Evolutionary conservation across 2,113 vertebrate genomes (phyloP).

Genomic region (Plotosus lineatus): DNA sequence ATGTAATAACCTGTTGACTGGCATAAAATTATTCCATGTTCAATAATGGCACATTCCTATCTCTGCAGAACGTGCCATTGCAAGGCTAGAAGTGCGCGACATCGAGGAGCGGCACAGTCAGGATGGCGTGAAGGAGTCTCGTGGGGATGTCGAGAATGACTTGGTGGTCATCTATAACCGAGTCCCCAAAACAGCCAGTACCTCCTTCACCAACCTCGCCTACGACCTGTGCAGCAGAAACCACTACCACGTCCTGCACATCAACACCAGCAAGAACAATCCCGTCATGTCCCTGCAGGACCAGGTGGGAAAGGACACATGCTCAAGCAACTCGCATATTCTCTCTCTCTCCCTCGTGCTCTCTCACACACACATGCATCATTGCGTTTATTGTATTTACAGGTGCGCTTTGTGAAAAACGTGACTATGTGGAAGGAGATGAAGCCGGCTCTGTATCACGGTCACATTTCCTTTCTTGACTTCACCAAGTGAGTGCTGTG

Average conservation of each 20-base stretch:
- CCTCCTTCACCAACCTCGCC: conserved; percentile 97
- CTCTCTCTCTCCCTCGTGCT: too few relatives aligned
- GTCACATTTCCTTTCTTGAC: conserved; percentile 93
- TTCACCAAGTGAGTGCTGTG: conserved; percentile 75
- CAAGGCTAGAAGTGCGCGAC: conserved; percentile 93
- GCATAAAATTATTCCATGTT: neutral
- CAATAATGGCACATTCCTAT: neutral
- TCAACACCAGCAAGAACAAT: conserved; percentile 99
- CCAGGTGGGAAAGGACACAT: conserved; percentile 75
- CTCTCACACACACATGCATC: neutral
- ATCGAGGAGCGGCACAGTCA: conserved; percentile 91
- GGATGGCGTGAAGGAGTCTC: conserved; percentile 72
- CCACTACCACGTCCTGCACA: conserved; percentile 96
- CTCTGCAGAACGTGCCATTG: conserved; percentile 88
- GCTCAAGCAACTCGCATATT: neutral
- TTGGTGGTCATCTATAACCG: conserved; percentile 95
- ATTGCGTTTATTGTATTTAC: conserved; percentile 13
- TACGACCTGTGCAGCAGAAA: conserved; percentile 85
- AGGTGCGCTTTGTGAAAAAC: conserved; percentile 91
- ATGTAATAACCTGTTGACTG: too few relatives aligned
- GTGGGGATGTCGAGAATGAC: conserved; percentile 77
- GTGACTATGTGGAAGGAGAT: conserved; percentile 97
- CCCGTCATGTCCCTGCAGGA: conserved; percentile 99
- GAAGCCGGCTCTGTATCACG: conserved; percentile 98
- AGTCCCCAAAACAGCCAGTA: conserved; percentile 98